A percentile compares a stretch with the other conserved stretches of the same genome.
Evolutionary conservation across 2,888 invertebrate species (phyloP).

Genomic region (Melipona beecheii): DNA sequence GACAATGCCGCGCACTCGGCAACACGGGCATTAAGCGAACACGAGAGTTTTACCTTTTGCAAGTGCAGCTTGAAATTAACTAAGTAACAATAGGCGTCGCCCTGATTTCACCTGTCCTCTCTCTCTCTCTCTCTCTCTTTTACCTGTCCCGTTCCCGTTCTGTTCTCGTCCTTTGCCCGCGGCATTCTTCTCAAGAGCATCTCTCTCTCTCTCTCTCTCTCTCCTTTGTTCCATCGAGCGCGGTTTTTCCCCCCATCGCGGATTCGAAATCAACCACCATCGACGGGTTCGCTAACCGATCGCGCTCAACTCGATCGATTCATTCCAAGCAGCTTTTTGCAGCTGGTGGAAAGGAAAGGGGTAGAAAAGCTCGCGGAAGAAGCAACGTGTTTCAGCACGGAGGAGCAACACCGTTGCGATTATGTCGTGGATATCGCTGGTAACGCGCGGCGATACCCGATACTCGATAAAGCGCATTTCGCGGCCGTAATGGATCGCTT

Average conservation of each 20-base stretch:
- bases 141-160: background rate
- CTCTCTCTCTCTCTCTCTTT: background rate
- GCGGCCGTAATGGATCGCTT: constrained; percentile 48
- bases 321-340: background rate
- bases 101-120: constrained; percentile 42
- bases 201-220: no score
- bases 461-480: constrained; percentile 47
- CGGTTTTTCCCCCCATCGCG: constrained; percentile 33
- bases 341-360: background rate
- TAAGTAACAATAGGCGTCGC: constrained; percentile 71
- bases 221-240: constrained; percentile 25
- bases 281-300: constrained; percentile 1
- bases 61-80: constrained; percentile 71
- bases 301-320: background rate
- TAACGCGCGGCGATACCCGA: background rate
- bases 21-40: constrained; percentile 62
- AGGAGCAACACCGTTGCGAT: background rate
- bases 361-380: background rate
- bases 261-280: constrained; percentile 32
- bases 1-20: constrained; percentile 59
- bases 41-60: constrained; percentile 62
- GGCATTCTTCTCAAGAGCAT: constrained; percentile 24
- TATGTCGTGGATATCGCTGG: background rate
- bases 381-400: background rate
- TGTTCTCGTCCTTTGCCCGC: background rate